Evolutionary conservation across 1,140 invertebrate genomes (phyloP).

Genomic region (Atta colombica): DNA sequence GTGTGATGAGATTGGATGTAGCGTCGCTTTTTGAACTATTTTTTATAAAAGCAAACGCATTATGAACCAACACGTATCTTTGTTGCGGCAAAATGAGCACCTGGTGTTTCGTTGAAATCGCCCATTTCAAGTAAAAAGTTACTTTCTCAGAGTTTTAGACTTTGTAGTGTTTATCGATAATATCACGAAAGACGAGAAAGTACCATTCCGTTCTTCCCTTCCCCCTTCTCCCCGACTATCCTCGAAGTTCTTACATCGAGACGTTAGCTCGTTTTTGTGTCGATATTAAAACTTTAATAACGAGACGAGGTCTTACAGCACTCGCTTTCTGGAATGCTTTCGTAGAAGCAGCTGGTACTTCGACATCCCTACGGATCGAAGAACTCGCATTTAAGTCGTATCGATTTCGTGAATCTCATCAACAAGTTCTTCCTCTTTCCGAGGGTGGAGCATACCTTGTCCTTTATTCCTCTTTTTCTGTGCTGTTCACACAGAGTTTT

Average conservation of each 20-base stretch:
- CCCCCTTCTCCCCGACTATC: not conserved
- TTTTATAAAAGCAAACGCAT: not conserved
- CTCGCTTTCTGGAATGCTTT: constrained; percentile 23
- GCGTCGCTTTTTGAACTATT: too few species aligned
- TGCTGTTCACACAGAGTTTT: not conserved
- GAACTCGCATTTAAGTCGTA: constrained; percentile 14
- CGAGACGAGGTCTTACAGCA: constrained; percentile 15
- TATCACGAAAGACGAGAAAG: constrained; percentile 4
- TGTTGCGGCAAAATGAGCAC: not conserved
- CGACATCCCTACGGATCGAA: not conserved
- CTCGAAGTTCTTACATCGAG: constrained; percentile 35
- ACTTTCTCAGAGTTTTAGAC: not conserved
- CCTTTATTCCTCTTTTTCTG: not conserved
- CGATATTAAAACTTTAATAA: constrained; percentile 71
- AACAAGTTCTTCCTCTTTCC: constrained; percentile 40
- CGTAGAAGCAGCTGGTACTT: not conserved
- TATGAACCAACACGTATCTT: not conserved
- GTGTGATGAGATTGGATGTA: not conserved
- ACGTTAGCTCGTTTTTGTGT: constrained; percentile 12
- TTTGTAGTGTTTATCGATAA: constrained; percentile 52
- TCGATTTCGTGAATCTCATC: constrained; percentile 40
- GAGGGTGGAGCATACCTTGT: not conserved
- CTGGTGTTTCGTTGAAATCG: not conserved
- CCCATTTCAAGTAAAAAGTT: constrained; percentile 31
- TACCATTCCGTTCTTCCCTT: not conserved